Percentiles rank a stretch among this genome's conserved stretches.
Evolutionary conservation across 1,140 invertebrate species (phyloP).

Genomic region (Neocloeon triangulifer): DNA sequence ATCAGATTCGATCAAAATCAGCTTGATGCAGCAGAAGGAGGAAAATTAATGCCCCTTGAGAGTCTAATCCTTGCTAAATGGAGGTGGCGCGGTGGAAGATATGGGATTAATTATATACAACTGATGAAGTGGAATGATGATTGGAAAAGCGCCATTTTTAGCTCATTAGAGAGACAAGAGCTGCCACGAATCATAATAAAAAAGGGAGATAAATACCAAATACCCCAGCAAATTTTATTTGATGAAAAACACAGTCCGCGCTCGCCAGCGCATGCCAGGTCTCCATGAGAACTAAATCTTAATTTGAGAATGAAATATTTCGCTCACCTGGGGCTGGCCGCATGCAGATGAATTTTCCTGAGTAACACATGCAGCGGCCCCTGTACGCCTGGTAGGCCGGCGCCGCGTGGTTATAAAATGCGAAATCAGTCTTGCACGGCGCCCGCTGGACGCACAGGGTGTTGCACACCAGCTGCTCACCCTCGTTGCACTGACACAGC

Average conservation of each 20-base stretch:
- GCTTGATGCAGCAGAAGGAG: not conserved
- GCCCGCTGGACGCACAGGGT: constrained; percentile 63
- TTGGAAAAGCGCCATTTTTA: too few relatives aligned
- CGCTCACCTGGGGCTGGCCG: constrained; percentile 58
- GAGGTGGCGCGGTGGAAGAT: constrained; percentile 6
- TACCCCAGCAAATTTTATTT: too few relatives aligned
- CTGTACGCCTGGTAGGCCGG: constrained; percentile 71
- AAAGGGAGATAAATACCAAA: too few relatives aligned
- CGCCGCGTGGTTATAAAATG: constrained; percentile 70
- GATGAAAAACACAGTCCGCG: too few relatives aligned
- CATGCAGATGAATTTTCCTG: constrained; percentile 75
- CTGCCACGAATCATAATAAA: too few relatives aligned
- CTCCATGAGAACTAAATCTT: too few relatives aligned
- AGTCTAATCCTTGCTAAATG: constrained; percentile 1
- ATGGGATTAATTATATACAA: too few relatives aligned
- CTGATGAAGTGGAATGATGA: not conserved
- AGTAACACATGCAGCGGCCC: constrained; percentile 73
- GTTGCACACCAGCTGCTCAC: constrained; percentile 53
- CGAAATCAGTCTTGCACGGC: constrained; percentile 62
- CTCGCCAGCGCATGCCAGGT: constrained; percentile 6
- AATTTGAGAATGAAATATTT: too few relatives aligned
- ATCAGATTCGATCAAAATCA: too few relatives aligned
- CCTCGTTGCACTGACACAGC: constrained; percentile 52
- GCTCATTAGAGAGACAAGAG: too few relatives aligned
- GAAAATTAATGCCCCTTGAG: not conserved